phyloP scores from a whole-genome alignment of 1,140 invertebrate species.

The Diachasmimorpha longicaudata region DNA sequence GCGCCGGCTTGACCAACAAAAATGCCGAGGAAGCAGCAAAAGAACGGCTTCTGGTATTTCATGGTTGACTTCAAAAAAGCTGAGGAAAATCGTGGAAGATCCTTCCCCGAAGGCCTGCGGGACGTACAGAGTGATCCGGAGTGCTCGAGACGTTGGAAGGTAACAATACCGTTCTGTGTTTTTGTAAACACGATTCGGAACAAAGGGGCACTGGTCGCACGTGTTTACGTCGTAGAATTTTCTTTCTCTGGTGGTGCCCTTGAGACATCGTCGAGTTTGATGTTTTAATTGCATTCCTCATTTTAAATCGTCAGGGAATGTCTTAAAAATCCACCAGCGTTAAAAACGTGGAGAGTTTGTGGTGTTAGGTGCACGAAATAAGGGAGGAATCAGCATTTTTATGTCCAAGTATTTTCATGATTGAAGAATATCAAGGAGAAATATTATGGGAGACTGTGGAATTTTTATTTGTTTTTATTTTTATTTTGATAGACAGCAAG shows the following conservation, averaged over 20 bases:
- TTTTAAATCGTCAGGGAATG: too few species aligned
- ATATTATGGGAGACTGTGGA: neutral
- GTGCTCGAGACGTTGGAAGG: conserved; percentile 32
- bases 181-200: neutral
- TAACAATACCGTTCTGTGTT: neutral
- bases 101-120: conserved; percentile 45
- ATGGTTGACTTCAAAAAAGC: conserved; percentile 54
- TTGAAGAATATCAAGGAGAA: neutral
- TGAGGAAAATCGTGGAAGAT: conserved; percentile 46
- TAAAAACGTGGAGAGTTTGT: too few species aligned
- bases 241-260: too few species aligned
- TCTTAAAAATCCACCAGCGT: too few species aligned
- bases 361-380: too few species aligned
- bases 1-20: neutral
- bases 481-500: neutral
- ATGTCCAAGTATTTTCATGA: too few species aligned
- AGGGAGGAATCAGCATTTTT: too few species aligned
- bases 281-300: neutral
- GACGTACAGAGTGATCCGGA: conserved; percentile 43
- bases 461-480: neutral
- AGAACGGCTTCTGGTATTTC: conserved; percentile 53
- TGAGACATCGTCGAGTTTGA: neutral
- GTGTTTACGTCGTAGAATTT: neutral
- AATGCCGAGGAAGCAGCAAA: conserved; percentile 53
- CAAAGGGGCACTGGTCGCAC: neutral